Percentiles rank a stretch among this genome's conserved stretches.
Evolutionary conservation across 2,888 invertebrate species (phyloP).

Genomic region (Pristionchus fissidentatus): DNA sequence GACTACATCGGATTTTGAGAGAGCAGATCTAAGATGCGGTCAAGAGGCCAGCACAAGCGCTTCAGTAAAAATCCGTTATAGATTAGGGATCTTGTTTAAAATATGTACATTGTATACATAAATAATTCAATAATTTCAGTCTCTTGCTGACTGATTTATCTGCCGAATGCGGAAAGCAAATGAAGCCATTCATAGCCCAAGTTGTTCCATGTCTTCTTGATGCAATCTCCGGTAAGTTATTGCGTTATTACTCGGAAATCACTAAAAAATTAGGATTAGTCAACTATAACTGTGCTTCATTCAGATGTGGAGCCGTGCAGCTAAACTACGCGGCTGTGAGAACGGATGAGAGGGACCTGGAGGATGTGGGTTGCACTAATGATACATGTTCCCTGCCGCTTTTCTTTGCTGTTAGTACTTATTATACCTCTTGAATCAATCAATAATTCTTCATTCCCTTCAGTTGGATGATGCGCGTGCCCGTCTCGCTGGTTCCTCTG

Average conservation of each 20-base stretch:
- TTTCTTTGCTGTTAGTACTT: too few relatives aligned
- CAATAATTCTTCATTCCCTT: constrained; percentile 38
- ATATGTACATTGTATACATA: neutral
- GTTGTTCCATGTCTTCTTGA: constrained; percentile 88
- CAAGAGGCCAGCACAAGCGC: neutral
- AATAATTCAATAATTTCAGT: constrained; percentile 77
- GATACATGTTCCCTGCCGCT: too few relatives aligned
- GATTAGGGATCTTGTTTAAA: too few relatives aligned
- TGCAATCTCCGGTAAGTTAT: constrained; percentile 78
- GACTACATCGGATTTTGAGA: constrained; percentile 56
- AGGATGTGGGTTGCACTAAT: constrained; percentile 79
- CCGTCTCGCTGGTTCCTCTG: constrained; percentile 87
- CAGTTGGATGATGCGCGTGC: constrained; percentile 85
- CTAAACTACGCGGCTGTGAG: constrained; percentile 87
- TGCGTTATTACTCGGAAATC: neutral
- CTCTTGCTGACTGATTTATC: constrained; percentile 89
- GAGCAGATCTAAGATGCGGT: neutral
- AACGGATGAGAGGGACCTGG: constrained; percentile 83
- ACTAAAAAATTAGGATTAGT: neutral
- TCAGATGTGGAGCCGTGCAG: constrained; percentile 85
- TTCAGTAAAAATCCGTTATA: too few relatives aligned
- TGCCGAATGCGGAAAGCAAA: constrained; percentile 84
- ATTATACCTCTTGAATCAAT: too few relatives aligned
- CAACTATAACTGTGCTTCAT: too few relatives aligned
- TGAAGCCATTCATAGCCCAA: constrained; percentile 86